Evolutionary conservation across 2,113 vertebrate species (phyloP), one percentile per base, ranked within the genome.

Genomic region (Boleophthalmus pectinirostris): DNA sequence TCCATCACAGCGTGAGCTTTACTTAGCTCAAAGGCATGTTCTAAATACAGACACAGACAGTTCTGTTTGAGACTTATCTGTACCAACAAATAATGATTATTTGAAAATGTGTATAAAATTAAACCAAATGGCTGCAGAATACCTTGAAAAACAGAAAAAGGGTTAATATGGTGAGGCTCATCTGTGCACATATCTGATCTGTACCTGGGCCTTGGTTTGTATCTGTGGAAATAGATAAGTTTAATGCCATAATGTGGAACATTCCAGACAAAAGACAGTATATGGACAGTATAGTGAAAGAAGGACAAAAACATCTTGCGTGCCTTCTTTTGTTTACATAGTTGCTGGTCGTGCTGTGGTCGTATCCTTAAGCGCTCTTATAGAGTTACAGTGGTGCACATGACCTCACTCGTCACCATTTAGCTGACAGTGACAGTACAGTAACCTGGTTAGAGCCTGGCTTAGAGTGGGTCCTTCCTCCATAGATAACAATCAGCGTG

Each of bases 401-500:
- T 89, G 85, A 90, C 88, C 89, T 86, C 88, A 92, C 87, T 78
- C 68, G 70, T 91, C 89, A 90, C 82, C 83, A 85, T 90, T 88
- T 87, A 78, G 85, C 82, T 87, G 89, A 90, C 88, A 90, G 78
- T 78, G 78, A 70, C 87, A 83, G 83, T 79, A 82, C n/a, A 70
- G 81, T 91, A 90, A 92, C 87, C 86, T 87, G 82, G 87, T 92
- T 91, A 89, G 74, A 79, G 18, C 56, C 49, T 0, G 84, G 75
- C 43, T 76, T 61, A 47, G 69, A 72, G 82, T 79, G 79, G 80
- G 67, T 69, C 84, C 81, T 79, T 88, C 77, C 77, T 83, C 78
- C 86, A 74, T 84, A 91, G 89, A 92, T 91, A 91, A 89, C 82
- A 84, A 91, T 91, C 87, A 91, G 82, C n/a, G 83, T 77, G 84